A percentile compares a stretch with the other conserved stretches of the same genome.
Conservation (phyloP, 1,140 invertebrate species). For the Brachionus angularis region DNA sequence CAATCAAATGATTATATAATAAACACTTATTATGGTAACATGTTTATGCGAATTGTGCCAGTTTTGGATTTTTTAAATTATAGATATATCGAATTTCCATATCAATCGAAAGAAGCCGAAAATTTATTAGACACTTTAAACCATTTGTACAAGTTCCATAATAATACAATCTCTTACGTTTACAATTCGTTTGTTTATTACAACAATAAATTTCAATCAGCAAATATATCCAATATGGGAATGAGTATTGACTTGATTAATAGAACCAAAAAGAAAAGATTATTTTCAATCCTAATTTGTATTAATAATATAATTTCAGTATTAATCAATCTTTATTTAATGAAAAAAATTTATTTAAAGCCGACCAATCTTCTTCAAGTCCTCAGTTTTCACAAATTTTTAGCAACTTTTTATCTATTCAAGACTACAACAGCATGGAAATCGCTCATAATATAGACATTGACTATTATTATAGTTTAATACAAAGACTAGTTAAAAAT, state of each 20-base stretch:
- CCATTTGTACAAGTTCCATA: slow-evolving; percentile 38
- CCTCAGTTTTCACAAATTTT: slow-evolving; percentile 20
- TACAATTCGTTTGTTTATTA: slow-evolving; percentile 35
- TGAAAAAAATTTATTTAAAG: background rate
- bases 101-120: background rate
- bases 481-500: slow-evolving; percentile 32
- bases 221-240: background rate
- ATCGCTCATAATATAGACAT: background rate
- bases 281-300: slow-evolving; percentile 37
- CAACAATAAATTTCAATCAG: slow-evolving; percentile 25
- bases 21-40: slow-evolving; percentile 38
- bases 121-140: slow-evolving; percentile 26
- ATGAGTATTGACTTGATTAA: background rate
- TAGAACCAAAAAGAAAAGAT: slow-evolving; percentile 22
- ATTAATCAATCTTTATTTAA: background rate
- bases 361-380: background rate
- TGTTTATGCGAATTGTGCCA: background rate
- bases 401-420: slow-evolving; percentile 4
- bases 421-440: background rate
- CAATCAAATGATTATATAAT: background rate
- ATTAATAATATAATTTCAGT: background rate
- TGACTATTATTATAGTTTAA: slow-evolving; percentile 11
- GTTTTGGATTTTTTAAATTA: slow-evolving; percentile 34
- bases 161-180: slow-evolving; percentile 34
- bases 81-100: slow-evolving; percentile 5